phyloP scores from a whole-genome alignment of 1,140 invertebrate species.

The Brachionus paranguensis region DNA sequence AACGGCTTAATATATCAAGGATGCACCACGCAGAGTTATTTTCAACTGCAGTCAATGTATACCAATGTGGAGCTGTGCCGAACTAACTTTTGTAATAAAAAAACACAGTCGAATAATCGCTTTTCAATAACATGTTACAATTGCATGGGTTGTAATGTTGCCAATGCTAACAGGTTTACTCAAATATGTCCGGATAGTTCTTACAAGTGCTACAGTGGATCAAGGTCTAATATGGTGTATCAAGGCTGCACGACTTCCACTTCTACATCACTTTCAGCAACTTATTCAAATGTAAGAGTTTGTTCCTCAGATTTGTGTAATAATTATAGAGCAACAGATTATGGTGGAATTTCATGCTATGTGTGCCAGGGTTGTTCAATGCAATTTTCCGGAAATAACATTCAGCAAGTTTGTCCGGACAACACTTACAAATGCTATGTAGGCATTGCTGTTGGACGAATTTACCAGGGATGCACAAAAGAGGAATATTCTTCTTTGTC shows the following conservation, averaged over 20 bases:
- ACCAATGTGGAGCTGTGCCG: neutral
- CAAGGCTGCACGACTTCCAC: neutral
- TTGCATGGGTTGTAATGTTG: neutral
- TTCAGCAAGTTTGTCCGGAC: neutral
- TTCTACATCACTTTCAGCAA: neutral
- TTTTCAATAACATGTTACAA: neutral
- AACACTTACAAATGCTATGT: neutral
- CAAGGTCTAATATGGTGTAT: neutral
- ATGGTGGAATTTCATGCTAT: neutral
- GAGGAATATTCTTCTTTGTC: neutral
- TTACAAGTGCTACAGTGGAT: neutral
- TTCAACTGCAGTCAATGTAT: neutral
- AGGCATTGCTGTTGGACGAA: neutral
- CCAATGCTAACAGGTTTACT: neutral
- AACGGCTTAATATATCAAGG: conserved; percentile 21
- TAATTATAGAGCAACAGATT: neutral
- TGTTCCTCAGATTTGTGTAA: neutral
- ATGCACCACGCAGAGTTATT: neutral
- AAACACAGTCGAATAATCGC: neutral
- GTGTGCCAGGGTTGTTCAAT: neutral
- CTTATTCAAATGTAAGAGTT: neutral
- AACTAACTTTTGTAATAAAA: conserved; percentile 18
- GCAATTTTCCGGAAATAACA: neutral
- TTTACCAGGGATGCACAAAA: conserved; percentile 23
- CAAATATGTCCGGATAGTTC: neutral